A percentile compares a stretch with the other conserved stretches of the same genome.
phyloP scores from a whole-genome alignment of 2,888 invertebrate species.

The Cancer borealis region DNA sequence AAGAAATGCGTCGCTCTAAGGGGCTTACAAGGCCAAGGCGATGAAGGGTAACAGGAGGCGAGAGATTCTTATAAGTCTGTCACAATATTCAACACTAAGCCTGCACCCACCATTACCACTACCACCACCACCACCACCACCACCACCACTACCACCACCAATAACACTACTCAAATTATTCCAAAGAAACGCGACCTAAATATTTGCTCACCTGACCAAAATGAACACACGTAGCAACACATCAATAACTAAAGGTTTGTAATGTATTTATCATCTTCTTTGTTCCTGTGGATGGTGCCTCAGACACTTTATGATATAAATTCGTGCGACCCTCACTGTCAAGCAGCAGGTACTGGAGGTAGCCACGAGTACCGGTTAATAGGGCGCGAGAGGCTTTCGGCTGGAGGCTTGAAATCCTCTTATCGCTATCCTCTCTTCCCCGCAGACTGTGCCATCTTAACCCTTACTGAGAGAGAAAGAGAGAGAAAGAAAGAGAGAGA shows the following conservation, averaged over 20 bases:
- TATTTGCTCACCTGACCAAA: not conserved
- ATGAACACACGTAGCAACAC: not conserved
- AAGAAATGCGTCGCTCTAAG: constrained; percentile 21
- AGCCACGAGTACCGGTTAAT: constrained; percentile 27
- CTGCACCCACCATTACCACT: not conserved
- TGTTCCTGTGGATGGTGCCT: not conserved
- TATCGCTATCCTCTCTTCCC: constrained; percentile 18
- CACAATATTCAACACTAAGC: not conserved
- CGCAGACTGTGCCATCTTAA: not conserved
- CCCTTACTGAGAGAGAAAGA: not conserved
- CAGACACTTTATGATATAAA: not conserved
- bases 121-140: not conserved
- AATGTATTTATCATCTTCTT: not conserved
- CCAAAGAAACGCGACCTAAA: not conserved
- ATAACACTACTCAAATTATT: not conserved
- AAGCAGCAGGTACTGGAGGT: not conserved
- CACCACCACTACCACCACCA: not conserved
- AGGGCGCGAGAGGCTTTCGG: not conserved
- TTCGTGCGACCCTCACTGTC: not conserved
- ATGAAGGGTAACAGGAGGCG: not conserved
- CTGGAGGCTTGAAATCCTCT: not conserved
- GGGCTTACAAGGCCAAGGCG: not conserved
- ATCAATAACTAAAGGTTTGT: not conserved
- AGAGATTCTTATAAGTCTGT: not conserved
- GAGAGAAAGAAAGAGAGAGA: constrained; percentile 11